Base-by-base conservation (phyloP, 2,797 vertebrate species). In the Rhabdophis nuchalis region DNA sequence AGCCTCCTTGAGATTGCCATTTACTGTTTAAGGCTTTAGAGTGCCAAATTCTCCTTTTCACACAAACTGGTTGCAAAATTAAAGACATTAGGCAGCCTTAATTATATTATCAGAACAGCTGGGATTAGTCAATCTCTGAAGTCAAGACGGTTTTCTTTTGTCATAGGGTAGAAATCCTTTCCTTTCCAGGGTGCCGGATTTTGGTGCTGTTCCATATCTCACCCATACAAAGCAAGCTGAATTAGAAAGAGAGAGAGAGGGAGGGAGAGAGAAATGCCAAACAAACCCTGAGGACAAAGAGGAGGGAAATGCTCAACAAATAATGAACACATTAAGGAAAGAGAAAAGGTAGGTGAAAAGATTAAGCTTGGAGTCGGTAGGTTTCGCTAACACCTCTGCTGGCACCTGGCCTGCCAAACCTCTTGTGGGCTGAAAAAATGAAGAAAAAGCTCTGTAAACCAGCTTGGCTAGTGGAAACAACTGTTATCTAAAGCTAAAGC, bases 41-140 rank as follows among this genome's bases (percentile, higher is more conserved):
- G 97, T 98, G 98, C 98, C 98, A 98, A 98, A 98, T 98, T 98
- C 97, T 98, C 97, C 97, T 97, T 98, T 98, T 98, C 98, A 98
- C 97, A 98, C 96, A 98, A 98, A 98, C 98, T 98, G 98, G 98
- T 98, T 98, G 98, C 97, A 97, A 98, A 99, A 99, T 99, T 98
- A 99, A 99, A 98, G 98, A 98, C 98, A 98, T 98, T 98, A 99
- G 98, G 99, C 98, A 98, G 98, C 98, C 98, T 98, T 99, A 99
- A 99, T 99, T 99, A 99, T 99, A 99, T 99, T 99, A 99, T 99
- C 99, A 99, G 98, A 99, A 98, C 98, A 96, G 98, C 98, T 97
- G 97, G 99, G 99, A 99, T 99, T 99, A 99, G 98, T 98, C 99
- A 99, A 99, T 99, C 99, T 98, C 98, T 98, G 98, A 98, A 99